Conservation (phyloP, 2,888 invertebrate species). For the Balanococcus diminutus region DNA sequence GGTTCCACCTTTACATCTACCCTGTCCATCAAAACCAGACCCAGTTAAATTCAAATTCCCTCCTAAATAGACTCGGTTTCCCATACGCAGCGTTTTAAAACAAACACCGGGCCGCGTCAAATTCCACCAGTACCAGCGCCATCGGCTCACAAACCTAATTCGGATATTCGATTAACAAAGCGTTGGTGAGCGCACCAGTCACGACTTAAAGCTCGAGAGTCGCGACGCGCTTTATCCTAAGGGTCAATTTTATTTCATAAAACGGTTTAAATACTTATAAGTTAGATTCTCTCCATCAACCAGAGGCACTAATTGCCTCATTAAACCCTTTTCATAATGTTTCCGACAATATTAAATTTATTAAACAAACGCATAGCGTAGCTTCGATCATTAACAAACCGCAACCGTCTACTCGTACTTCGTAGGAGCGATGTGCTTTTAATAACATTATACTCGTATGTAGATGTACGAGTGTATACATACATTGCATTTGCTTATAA, state of each 20-base stretch:
- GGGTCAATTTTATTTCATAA: conserved; percentile 22
- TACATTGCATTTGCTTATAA: neutral
- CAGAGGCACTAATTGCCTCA: conserved; percentile 18
- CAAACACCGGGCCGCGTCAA: neutral
- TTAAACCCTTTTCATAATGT: conserved; percentile 33
- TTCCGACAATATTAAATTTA: conserved; percentile 37
- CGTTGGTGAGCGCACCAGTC: neutral
- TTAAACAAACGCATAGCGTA: conserved; percentile 28
- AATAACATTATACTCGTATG: neutral
- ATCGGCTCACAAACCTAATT: neutral
- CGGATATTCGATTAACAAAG: neutral
- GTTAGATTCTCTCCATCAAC: neutral
- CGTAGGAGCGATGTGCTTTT: neutral
- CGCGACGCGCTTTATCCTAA: neutral
- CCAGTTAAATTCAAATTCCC: neutral
- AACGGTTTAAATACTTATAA: neutral
- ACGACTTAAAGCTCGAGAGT: neutral
- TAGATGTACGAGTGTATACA: neutral
- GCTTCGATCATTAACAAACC: conserved; percentile 33
- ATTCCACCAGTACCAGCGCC: neutral
- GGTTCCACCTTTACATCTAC: too few species aligned
- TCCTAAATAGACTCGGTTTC: neutral
- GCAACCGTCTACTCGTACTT: neutral
- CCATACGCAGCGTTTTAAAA: neutral
- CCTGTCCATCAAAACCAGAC: neutral